These are phyloP conservation scores for Chloroceryle inda DNA, from an alignment of 2,797 vertebrate genomes.

Conservation along the genomic window DNA sequence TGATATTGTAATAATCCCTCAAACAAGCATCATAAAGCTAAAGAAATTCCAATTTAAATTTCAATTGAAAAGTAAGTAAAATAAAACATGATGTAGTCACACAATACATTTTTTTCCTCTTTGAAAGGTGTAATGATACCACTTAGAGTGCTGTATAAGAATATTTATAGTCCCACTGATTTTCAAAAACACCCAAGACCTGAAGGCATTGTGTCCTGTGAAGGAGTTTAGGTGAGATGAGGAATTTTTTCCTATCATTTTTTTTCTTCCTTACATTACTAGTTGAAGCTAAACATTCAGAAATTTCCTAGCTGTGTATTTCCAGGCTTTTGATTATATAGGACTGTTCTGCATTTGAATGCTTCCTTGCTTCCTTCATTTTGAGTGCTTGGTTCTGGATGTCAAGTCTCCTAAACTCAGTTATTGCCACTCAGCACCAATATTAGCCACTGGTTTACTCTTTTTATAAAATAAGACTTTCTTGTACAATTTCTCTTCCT, in stretches of 20 bases:
- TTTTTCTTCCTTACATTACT: not conserved
- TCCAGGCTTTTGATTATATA: not conserved
- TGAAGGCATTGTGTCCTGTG: not conserved
- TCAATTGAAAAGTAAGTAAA: conserved; percentile 11
- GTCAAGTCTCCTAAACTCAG: not conserved
- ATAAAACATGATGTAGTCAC: not conserved
- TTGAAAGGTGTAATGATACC: not conserved
- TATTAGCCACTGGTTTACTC: not conserved
- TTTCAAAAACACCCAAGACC: not conserved
- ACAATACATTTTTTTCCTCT: not conserved
- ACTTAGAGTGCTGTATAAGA: not conserved
- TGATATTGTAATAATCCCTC: not conserved
- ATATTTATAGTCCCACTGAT: not conserved
- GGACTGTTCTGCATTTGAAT: not conserved
- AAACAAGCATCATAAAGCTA: not conserved
- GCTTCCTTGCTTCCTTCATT: not conserved
- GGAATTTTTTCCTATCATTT: not conserved
- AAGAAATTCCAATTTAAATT: not conserved
- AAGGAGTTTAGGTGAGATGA: not conserved
- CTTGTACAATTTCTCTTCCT: not conserved
- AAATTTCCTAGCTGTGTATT: not conserved
- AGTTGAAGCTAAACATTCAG: not conserved
- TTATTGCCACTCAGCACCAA: not conserved
- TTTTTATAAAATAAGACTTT: not conserved
- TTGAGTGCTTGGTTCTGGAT: not conserved